Conservation (phyloP, 2,888 invertebrate genomes). For the Saturnia pavonia region DNA sequence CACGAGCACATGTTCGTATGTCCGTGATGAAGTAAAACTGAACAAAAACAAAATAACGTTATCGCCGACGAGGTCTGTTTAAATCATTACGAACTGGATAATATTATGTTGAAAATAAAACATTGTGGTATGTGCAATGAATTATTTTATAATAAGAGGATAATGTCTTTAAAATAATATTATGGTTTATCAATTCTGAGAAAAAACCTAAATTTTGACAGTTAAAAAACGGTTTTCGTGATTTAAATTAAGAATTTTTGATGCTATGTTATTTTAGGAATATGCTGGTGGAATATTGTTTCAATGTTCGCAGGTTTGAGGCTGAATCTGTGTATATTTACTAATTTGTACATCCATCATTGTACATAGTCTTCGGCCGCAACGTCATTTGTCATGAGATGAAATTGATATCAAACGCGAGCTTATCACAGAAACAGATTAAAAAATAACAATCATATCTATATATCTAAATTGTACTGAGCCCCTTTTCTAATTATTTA, state of each 20-base stretch:
- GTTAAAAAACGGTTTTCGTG: neutral
- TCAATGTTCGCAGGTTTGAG: too few species aligned
- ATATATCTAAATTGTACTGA: too few species aligned
- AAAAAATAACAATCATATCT: too few species aligned
- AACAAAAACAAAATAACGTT: slow-evolving; percentile 37
- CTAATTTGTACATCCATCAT: too few species aligned
- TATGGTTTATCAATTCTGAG: neutral
- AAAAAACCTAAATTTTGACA: neutral
- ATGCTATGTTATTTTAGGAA: too few species aligned
- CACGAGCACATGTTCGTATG: slow-evolving; percentile 44
- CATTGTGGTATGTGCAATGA: slow-evolving; percentile 4
- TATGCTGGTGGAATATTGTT: too few species aligned
- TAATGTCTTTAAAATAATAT: neutral
- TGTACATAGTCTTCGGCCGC: too few species aligned
- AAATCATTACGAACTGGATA: slow-evolving; percentile 34
- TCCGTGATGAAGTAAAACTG: slow-evolving; percentile 33
- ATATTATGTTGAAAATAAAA: slow-evolving; percentile 15
- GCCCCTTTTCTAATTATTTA: too few species aligned
- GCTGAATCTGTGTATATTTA: too few species aligned
- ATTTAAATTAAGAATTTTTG: neutral
- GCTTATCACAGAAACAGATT: too few species aligned
- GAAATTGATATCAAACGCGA: too few species aligned
- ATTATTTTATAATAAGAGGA: slow-evolving; percentile 5
- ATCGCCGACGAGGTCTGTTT: slow-evolving; percentile 41
- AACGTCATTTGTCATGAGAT: too few species aligned